phyloP scores from a whole-genome alignment of 2,888 invertebrate genomes.

The Tineola bisselliella region DNA sequence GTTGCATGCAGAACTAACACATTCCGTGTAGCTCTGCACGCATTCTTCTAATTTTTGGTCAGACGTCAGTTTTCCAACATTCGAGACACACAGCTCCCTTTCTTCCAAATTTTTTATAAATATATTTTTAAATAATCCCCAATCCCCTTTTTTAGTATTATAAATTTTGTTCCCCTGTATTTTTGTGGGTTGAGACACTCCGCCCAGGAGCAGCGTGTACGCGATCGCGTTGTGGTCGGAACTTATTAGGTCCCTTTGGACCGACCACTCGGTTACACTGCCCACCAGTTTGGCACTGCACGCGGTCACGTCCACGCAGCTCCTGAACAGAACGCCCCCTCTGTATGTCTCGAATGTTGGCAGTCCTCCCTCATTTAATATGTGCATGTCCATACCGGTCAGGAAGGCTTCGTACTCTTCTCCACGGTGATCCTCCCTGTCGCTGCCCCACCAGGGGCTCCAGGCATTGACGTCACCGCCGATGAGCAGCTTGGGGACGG shows the following conservation, averaged over 20 bases:
- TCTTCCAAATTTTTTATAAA: neutral
- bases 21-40: neutral
- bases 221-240: slow-evolving; percentile 7
- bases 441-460: slow-evolving; percentile 15
- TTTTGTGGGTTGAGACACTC: neutral
- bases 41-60: neutral
- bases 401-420: neutral
- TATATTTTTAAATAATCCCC: neutral
- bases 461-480: slow-evolving; percentile 16
- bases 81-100: neutral
- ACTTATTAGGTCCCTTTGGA: slow-evolving; percentile 15
- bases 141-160: slow-evolving; percentile 7
- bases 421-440: slow-evolving; percentile 17
- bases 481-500: slow-evolving; percentile 1
- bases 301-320: neutral
- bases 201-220: neutral
- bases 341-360: slow-evolving; percentile 15
- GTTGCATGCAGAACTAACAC: neutral
- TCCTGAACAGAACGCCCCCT: neutral
- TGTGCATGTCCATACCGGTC: slow-evolving; percentile 2
- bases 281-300: neutral
- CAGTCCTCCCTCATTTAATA: slow-evolving; percentile 19
- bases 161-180: neutral
- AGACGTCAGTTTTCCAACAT: neutral
- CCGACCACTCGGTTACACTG: slow-evolving; percentile 16